Conservation (phyloP, 2,113 vertebrate genomes). For the Grallaria varia region DNA sequence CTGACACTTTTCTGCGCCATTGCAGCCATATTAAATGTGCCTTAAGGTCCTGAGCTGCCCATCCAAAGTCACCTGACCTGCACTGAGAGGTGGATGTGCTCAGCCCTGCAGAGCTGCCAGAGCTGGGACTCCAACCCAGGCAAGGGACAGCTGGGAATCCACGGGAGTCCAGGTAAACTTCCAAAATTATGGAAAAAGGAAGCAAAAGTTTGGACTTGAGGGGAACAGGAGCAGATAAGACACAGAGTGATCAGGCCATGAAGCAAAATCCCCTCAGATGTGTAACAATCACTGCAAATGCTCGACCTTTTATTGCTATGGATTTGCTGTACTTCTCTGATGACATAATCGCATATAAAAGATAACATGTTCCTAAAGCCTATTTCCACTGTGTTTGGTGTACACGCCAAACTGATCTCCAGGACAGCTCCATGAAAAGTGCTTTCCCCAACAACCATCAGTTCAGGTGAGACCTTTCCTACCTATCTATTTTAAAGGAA, state of each 20-base stretch:
- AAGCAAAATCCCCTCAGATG: background rate
- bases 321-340: background rate
- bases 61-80: background rate
- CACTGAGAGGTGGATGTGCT: background rate
- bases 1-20: accelerated
- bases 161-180: background rate
- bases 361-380: background rate
- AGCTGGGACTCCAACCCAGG: background rate
- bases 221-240: background rate
- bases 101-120: background rate
- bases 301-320: background rate
- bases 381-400: background rate
- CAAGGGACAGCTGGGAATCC: background rate
- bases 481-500: background rate
- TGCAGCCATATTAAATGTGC: accelerated
- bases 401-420: background rate
- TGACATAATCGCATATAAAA: background rate
- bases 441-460: background rate
- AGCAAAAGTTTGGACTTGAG: background rate
- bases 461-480: background rate
- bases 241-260: background rate
- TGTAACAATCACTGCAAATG: background rate
- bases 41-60: background rate
- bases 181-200: background rate
- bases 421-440: background rate